Base-by-base conservation (phyloP, 2,797 vertebrate species). In the Momotus momota region DNA sequence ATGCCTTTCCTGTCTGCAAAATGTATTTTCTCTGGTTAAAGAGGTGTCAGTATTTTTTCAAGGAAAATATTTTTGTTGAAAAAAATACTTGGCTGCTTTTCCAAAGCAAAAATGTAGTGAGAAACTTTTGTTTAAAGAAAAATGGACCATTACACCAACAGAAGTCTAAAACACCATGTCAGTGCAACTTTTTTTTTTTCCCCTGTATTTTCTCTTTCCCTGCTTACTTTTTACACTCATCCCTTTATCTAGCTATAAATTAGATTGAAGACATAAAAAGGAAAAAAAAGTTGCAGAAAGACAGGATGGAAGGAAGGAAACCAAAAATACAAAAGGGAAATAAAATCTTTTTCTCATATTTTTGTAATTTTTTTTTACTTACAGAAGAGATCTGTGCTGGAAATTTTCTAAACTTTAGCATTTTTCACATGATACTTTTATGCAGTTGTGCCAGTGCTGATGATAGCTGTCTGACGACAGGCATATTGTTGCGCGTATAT, bases 1-100 rank as follows among this genome's bases (percentile, higher is more conserved):
- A 82, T 94, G 86, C 78, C 86, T 96, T 94, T 95, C 84, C 91
- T 93, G 86, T 88, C 92, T 96, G 75, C 60, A 94, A 92, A 96
- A 91, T 26, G 48, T 48, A 93, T 96, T 93, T 93, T 94, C 90
- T 88, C 61, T 94, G 84, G 86, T 94, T 94, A 95, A 94, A 95
- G 84, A 94, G 67, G 78, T 92, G 88, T 96, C 93, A 94, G 74
- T 66, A 77, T 64, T 92, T 96, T 84, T 91, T 67, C 2, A 10
- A 84, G 58, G 67, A 73, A 90, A 74, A 79, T 25, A 91, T 70
- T 96, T 94, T 88, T 90, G 43, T 79, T 86, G 55, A 70, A 95
- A 91, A 81, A 82, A 79, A n/a, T 35, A 10, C 77, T 88, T 92
- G 13, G n/a, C 52, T 91, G 33, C 15, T 93, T 85, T 91, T 87